Base-by-base conservation (phyloP, 2,797 vertebrate species). In the Falco columbarius region DNA sequence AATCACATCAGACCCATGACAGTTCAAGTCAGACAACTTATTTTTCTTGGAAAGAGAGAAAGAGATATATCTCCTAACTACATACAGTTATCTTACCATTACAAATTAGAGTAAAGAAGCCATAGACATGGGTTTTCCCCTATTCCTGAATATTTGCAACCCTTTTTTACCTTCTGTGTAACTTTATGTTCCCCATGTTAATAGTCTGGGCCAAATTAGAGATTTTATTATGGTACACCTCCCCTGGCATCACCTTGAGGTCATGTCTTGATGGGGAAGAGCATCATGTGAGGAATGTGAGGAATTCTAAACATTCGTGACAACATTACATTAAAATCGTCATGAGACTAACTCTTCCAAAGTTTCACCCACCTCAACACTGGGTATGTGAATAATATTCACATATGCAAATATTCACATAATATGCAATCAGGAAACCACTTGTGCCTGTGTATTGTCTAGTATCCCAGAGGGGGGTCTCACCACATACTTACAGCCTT, bases 361-460 rank as follows among this genome's bases (percentile, higher is more conserved):
- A 75, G 29, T 71, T 68, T 52, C 61, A 73, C 38, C 36, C 72
- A 85, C 83, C 40, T 97, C 84, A 72, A 81, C 84, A n/a, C 59
- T 67, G 63, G 34, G 22, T 92, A 91, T 0, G 3, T 86, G 89
- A 93, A 62, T 81, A 95, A 95, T 38, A 38, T 38, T 38, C 36
- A 38, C 36, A 38, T 38, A 38, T 38, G 36, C 36, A 38, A 38
- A 38, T 38, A 38, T 10, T 38, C 36, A 38, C 36, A 38, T 38
- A 38, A 38, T 38, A 46, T 49, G 73, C 82, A 86, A 93, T 63
- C 83, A 97, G 94, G 87, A 96, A 97, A 94, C 88, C 94, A 94
- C 84, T 96, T 72, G 66, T 91, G 73, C 86, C 89, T 97, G 72
- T 91, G 89, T 93, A 94, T 94, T 96, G 86, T 95, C 86, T 97